Conservation (phyloP, 2,797 vertebrate species). For the Acanthurus tractus region DNA sequence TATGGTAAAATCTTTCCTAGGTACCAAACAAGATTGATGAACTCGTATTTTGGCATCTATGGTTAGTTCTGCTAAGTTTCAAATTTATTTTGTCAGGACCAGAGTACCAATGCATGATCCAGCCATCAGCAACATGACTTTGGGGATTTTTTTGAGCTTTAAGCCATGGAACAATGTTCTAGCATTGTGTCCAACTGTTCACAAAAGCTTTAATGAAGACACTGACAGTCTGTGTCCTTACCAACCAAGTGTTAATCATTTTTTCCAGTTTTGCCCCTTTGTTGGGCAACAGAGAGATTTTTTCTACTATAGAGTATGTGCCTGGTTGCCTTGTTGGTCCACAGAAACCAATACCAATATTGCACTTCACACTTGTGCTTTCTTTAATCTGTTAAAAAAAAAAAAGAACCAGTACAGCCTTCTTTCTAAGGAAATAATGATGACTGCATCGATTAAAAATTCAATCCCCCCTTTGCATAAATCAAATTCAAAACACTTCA, state of each 20-base stretch:
- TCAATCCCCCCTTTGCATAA: neutral
- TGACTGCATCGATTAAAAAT: neutral
- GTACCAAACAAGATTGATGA: too few species aligned
- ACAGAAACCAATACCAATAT: constrained; percentile 9
- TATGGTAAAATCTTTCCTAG: too few species aligned
- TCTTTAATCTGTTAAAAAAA: neutral
- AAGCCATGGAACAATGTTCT: constrained; percentile 9
- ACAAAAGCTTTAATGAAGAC: constrained; percentile 21
- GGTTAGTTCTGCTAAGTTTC: neutral
- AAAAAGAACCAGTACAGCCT: neutral
- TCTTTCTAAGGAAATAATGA: neutral
- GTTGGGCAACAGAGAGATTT: constrained; percentile 18
- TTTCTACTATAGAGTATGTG: constrained; percentile 15
- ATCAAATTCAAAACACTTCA: neutral
- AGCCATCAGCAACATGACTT: neutral
- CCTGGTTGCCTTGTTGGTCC: constrained; percentile 25
- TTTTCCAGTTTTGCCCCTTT: constrained; percentile 17
- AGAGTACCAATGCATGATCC: neutral
- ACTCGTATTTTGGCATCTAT: too few species aligned
- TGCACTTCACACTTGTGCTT: constrained; percentile 3
- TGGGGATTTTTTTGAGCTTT: neutral
- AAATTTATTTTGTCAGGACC: neutral
- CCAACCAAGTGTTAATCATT: constrained; percentile 37
- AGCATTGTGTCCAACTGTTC: constrained; percentile 10
- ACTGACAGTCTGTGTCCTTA: constrained; percentile 16